Base-by-base conservation (phyloP, 2,797 vertebrate species). In the Thunnus albacares region DNA sequence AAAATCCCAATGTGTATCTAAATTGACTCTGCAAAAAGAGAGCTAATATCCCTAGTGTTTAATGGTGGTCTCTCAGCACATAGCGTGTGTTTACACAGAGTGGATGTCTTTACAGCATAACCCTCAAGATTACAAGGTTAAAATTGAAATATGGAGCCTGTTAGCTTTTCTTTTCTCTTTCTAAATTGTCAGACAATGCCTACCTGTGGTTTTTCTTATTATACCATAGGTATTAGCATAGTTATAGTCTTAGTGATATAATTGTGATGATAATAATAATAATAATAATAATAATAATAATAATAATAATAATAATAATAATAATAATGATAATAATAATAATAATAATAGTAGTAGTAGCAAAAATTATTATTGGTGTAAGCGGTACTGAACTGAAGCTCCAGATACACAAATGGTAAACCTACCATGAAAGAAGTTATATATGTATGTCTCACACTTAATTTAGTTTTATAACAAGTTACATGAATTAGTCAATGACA, bases 31-130 rank as follows among this genome's bases (percentile, higher is more conserved):
- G 24, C 63, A 24, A 22, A 60, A 61, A 18, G 10, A n/a, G 35
- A 18, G 18, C 76, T 80, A 57, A 72, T 67, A 28, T 91, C 90
- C 86, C 87, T 7, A 24, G 77, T 74, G 91, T 72, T 86, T 83
- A 86, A 89, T 90, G 10, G n/a, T 38, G 24, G 38, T 76, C 65
- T 74, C 70, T 49, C 3, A 70, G 60, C 69, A 43, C 26, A 6
- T 2, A 20, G 20, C 14, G 41, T 22, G 41, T 26, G 41, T 49
- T 72, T 49, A 24, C 59, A 24, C 26, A 13, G 41, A 73, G 51
- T 13, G 6, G 15, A 13, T 43, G 64, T 61, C 8, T 53, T 35
- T 26, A 30, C 8, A 38, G 18, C 20, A 11, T 4, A 38, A 79
- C 9, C 6, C 7, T 18, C 1, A 28, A 22, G 5, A 10, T 30